These are phyloP conservation scores for Eriocheir sinensis DNA, from an alignment of 1,140 invertebrate species.

Conservation along the genomic window DNA sequence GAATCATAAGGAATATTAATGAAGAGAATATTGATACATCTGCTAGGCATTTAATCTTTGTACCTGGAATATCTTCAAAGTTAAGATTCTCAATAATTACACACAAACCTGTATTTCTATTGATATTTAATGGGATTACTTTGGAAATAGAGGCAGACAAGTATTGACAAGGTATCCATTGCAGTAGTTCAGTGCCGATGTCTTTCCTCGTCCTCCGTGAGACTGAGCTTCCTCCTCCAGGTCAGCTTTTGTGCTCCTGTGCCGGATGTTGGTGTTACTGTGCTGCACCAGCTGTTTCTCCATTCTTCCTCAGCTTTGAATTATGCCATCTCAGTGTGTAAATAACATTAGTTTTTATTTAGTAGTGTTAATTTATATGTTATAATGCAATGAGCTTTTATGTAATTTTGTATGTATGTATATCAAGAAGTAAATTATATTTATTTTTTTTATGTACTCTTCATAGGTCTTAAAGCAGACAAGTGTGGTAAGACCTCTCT, in stretches of 20 bases:
- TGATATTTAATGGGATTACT: slow-evolving; percentile 1
- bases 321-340: neutral
- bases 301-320: neutral
- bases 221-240: neutral
- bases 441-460: neutral
- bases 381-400: slow-evolving; percentile 7
- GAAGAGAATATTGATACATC: neutral
- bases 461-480: neutral
- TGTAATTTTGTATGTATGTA: neutral
- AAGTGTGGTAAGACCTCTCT: neutral
- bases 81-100: slow-evolving; percentile 11
- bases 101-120: neutral
- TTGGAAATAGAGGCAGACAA: neutral
- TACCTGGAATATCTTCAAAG: neutral
- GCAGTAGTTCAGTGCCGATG: neutral
- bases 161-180: neutral
- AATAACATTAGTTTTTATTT: neutral
- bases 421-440: slow-evolving; percentile 9
- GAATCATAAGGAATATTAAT: neutral
- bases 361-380: neutral
- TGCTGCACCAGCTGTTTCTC: neutral
- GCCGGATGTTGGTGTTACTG: neutral
- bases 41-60: neutral
- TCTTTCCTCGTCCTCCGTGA: neutral
- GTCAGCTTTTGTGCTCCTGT: neutral